Percentiles rank a stretch among this genome's conserved stretches.
Evolutionary conservation across 1,140 invertebrate species (phyloP).

Genomic region (Diorhabda carinulata): DNA sequence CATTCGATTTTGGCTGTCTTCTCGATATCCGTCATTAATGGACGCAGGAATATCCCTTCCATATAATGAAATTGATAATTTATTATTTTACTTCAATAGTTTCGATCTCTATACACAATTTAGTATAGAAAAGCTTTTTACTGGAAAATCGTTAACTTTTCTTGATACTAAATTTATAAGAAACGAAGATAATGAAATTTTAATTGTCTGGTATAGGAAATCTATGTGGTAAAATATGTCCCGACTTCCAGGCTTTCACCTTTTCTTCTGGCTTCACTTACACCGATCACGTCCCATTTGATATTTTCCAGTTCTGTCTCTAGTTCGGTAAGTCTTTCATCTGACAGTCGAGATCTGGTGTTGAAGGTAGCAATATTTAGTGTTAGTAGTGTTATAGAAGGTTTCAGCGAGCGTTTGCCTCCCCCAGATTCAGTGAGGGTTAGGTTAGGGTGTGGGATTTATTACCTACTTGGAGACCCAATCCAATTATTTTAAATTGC

Average conservation of each 20-base stretch:
- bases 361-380: neutral
- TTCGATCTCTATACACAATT: no score
- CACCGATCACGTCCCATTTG: neutral
- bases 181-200: no score
- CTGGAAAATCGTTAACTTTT: no score
- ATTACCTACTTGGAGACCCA: neutral
- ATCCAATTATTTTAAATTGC: no score
- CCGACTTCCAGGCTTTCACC: neutral
- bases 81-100: no score
- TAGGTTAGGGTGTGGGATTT: neutral
- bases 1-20: no score
- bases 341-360: neutral
- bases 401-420: neutral
- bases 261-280: neutral
- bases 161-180: no score
- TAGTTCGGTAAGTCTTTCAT: constrained; percentile 1
- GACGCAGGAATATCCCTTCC: no score
- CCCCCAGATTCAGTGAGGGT: neutral
- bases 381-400: neutral
- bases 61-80: no score
- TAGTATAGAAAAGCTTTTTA: no score
- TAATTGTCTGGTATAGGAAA: no score
- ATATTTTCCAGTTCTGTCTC: neutral
- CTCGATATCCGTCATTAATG: no score
- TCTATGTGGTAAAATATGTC: neutral